Evolutionary conservation across 2,888 invertebrate genomes (phyloP).

Genomic region (Agapostemon virescens): DNA sequence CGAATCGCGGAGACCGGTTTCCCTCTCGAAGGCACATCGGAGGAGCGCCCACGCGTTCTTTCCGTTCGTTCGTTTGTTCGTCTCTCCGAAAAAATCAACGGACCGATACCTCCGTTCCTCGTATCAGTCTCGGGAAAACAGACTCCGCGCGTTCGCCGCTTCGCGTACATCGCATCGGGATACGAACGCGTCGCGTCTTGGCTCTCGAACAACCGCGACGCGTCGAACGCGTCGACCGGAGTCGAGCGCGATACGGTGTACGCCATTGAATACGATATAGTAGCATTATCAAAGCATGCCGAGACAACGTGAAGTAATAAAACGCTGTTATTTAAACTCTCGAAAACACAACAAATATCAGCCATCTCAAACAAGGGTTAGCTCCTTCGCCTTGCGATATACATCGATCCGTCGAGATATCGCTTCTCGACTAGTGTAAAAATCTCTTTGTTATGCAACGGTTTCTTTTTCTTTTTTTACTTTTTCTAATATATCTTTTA

Average conservation of each 20-base stretch:
- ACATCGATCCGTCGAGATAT: constrained; percentile 37
- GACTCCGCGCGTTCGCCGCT: background rate
- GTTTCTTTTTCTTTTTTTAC: background rate
- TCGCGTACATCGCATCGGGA: constrained; percentile 20
- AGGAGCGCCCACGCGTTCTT: background rate
- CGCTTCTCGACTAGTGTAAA: constrained; percentile 20
- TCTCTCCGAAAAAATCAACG: background rate
- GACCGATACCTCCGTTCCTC: background rate
- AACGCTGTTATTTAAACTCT: constrained; percentile 80
- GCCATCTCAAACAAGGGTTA: constrained; percentile 78
- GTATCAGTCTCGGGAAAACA: background rate
- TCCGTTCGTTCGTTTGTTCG: background rate
- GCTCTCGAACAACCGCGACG: constrained; percentile 55
- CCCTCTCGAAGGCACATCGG: background rate
- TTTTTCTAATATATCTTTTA: constrained; percentile 33
- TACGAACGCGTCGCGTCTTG: constrained; percentile 26
- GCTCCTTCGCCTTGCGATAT: constrained; percentile 68
- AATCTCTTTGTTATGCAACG: constrained; percentile 66
- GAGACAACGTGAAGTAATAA: constrained; percentile 75
- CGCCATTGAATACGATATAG: constrained; percentile 66
- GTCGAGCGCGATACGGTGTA: constrained; percentile 58
- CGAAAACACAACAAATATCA: constrained; percentile 79
- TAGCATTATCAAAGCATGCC: constrained; percentile 77
- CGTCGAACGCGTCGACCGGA: constrained; percentile 70
- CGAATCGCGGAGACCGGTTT: background rate